A percentile compares a stretch with the other conserved stretches of the same genome.
Evolutionary conservation across 2,113 vertebrate species (phyloP).

Genomic region (Corvus cornix): DNA sequence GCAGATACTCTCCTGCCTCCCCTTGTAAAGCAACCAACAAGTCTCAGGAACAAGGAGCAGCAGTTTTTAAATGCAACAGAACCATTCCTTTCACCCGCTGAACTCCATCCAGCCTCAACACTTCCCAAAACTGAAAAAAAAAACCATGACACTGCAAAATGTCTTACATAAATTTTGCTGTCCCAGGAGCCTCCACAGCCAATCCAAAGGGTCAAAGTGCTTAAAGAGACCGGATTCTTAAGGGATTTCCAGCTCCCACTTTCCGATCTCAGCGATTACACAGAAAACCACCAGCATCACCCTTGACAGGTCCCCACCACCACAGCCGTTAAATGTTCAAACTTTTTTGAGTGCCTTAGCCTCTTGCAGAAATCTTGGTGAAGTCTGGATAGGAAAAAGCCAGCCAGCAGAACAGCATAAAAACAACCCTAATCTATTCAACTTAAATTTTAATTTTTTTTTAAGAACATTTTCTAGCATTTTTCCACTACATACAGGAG

Average conservation of each 20-base stretch:
- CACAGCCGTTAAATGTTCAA: neutral
- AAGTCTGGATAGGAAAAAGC: neutral
- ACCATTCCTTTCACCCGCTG: neutral
- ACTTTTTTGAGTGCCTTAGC: neutral
- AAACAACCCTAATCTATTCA: neutral
- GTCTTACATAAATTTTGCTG: neutral
- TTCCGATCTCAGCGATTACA: neutral
- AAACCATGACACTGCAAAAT: constrained; percentile 13
- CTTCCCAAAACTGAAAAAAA: constrained; percentile 6
- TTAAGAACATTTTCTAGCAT: neutral
- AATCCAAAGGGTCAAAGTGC: constrained; percentile 17
- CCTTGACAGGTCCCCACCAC: neutral
- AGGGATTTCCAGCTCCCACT: neutral
- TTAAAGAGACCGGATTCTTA: neutral
- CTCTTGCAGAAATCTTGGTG: neutral
- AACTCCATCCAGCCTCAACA: constrained; percentile 19
- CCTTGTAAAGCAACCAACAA: neutral
- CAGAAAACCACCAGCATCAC: neutral
- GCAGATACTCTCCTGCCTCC: neutral
- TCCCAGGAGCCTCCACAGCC: neutral
- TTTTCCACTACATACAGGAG: neutral
- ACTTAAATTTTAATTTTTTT: neutral
- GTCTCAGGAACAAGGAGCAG: neutral
- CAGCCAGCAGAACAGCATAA: neutral
- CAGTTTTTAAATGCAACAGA: neutral